These are phyloP conservation scores for Indicator indicator DNA, from an alignment of 2,113 vertebrate genomes.

Conservation along the genomic window DNA sequence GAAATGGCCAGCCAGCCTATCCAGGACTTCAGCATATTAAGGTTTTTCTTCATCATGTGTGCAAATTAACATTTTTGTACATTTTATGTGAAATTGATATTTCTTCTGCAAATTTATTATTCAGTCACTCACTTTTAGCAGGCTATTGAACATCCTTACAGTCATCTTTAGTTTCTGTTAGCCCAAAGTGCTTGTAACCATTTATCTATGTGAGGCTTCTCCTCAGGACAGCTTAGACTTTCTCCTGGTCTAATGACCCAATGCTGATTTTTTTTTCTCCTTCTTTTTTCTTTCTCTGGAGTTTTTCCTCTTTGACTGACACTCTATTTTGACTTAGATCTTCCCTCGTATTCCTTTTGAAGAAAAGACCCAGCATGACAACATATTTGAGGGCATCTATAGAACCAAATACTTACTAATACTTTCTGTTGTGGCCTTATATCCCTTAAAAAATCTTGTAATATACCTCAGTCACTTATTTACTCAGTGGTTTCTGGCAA, in stretches of 20 bases:
- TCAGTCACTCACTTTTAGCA: not conserved
- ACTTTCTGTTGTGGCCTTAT: not conserved
- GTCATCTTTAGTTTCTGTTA: not conserved
- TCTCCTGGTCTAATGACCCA: not conserved
- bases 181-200: not conserved
- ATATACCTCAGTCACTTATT: not conserved
- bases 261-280: not conserved
- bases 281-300: too few species aligned
- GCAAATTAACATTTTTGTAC: not conserved
- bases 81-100: not conserved
- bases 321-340: not conserved
- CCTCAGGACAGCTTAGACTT: not conserved
- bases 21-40: not conserved
- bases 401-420: not conserved
- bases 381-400: not conserved
- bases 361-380: not conserved
- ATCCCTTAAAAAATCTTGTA: not conserved
- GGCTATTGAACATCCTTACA: not conserved
- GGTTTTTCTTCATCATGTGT: not conserved
- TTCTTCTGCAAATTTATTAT: not conserved
- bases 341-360: not conserved
- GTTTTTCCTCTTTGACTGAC: not conserved
- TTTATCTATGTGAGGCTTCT: not conserved
- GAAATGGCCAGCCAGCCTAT: not conserved
- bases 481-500: not conserved